Percentiles rank a stretch among this genome's conserved stretches.
These are phyloP conservation scores for Probosciger aterrimus DNA, from an alignment of 2,113 vertebrate genomes.

Conservation along the genomic window DNA sequence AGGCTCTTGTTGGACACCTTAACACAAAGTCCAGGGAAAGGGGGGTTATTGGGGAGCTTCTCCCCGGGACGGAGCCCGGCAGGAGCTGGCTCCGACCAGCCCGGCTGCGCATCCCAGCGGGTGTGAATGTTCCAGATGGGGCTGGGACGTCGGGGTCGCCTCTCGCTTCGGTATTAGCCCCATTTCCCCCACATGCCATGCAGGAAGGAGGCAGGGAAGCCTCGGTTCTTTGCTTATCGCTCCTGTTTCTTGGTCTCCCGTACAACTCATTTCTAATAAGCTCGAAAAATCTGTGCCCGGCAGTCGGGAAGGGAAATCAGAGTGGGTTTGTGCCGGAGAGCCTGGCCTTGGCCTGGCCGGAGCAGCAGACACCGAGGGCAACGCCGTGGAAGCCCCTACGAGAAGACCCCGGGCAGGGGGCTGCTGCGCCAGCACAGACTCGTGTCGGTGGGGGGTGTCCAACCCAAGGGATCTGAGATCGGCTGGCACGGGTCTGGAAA, in stretches of 20 bases:
- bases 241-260: background rate
- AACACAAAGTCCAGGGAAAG: background rate
- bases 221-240: background rate
- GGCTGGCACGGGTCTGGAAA: background rate
- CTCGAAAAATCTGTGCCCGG: background rate
- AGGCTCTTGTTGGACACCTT: background rate
- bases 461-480: background rate
- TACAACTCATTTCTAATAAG: background rate
- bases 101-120: background rate
- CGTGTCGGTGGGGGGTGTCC: background rate
- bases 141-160: background rate
- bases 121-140: background rate
- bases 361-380: background rate
- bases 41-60: background rate
- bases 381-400: background rate
- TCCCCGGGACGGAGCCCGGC: background rate
- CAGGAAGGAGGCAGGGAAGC: background rate
- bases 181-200: background rate
- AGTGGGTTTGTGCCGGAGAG: accelerated
- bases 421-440: background rate
- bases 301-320: background rate
- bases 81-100: background rate
- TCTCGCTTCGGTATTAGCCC: background rate
- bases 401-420: background rate
- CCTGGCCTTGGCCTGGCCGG: background rate